phyloP scores from a whole-genome alignment of 2,797 vertebrate species.

The Falco rusticolus region DNA sequence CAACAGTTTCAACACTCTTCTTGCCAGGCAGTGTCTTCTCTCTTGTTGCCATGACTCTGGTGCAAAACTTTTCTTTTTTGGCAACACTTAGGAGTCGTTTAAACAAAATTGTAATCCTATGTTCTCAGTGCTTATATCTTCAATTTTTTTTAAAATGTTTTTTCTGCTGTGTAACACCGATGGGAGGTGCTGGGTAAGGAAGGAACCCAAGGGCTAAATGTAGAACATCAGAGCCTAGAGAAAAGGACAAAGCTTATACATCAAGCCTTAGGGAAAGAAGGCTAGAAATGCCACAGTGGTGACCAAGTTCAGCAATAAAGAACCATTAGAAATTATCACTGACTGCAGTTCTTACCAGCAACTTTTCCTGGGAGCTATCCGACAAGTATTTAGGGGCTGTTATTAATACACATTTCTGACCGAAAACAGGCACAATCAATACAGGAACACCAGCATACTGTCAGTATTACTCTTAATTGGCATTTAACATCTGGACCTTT shows the following conservation, averaged over 20 bases:
- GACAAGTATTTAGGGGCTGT: not conserved
- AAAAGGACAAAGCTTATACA: not conserved
- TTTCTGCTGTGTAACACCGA: not conserved
- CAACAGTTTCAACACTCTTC: not conserved
- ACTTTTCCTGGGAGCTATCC: not conserved
- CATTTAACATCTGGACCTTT: not conserved
- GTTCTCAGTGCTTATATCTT: not conserved
- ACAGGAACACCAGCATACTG: not conserved
- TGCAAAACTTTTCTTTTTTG: accelerated
- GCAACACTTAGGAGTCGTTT: not conserved
- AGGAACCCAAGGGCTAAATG: not conserved
- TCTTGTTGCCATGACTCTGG: not conserved
- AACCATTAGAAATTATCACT: not conserved
- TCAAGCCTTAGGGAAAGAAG: not conserved
- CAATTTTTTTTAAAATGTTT: not conserved
- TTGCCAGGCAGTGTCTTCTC: not conserved
- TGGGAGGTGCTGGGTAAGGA: not conserved
- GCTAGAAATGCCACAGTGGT: not conserved
- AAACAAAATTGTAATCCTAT: not conserved
- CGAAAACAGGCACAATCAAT: not conserved
- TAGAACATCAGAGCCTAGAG: not conserved
- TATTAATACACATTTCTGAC: not conserved
- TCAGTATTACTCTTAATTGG: not conserved
- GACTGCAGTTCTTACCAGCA: not conserved
- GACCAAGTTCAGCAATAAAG: not conserved